A percentile compares a stretch with the other conserved stretches of the same genome.
These are phyloP conservation scores for Micrastur ruficollis DNA, from an alignment of 2,797 vertebrate genomes.

Conservation along the genomic window DNA sequence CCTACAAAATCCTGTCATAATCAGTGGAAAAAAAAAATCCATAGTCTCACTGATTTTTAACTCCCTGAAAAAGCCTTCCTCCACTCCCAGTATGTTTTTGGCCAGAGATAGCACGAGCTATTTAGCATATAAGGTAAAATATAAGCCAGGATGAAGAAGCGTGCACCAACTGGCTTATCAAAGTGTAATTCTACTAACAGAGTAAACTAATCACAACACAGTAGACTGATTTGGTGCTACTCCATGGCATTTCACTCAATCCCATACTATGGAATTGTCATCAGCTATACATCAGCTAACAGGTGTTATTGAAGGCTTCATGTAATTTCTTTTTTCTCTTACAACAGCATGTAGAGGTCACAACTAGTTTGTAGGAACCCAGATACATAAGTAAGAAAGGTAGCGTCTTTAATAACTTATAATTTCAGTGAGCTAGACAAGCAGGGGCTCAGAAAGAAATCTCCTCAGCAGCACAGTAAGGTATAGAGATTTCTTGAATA, in stretches of 20 bases:
- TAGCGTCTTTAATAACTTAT: not conserved
- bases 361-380: not conserved
- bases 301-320: not conserved
- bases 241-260: not conserved
- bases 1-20: not conserved
- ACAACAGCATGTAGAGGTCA: not conserved
- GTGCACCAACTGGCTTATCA: rapidly evolving
- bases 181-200: not conserved
- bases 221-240: not conserved
- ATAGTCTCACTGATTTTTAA: not conserved
- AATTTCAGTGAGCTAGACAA: not conserved
- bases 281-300: not conserved
- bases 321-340: not conserved
- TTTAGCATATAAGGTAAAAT: not conserved
- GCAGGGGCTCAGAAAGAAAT: not conserved
- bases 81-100: not conserved
- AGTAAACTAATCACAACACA: not conserved
- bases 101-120: rapidly evolving
- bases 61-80: not conserved
- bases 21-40: rapidly evolving
- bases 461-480: not conserved
- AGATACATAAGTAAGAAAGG: not conserved
- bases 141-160: not conserved
- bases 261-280: not conserved
- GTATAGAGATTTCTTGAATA: not conserved